Evolutionary conservation across 1,140 invertebrate species (phyloP).

Genomic region (Platyscapa corneri): DNA sequence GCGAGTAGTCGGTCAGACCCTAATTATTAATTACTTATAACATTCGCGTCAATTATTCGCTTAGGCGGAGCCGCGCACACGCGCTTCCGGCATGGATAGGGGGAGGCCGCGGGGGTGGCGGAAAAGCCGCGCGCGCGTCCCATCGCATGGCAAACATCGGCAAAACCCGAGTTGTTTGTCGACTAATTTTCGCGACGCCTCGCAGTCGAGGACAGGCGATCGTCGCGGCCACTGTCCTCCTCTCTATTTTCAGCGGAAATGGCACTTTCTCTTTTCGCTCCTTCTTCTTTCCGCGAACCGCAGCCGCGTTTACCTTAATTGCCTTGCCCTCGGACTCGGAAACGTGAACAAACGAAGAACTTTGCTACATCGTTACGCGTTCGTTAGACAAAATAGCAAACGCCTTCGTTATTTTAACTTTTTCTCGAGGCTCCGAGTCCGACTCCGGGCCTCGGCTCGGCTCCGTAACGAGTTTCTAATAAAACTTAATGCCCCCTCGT

Average conservation of each 20-base stretch:
- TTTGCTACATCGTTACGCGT: too few relatives aligned
- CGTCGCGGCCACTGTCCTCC: neutral
- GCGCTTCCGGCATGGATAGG: neutral
- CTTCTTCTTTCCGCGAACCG: neutral
- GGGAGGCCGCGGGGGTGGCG: neutral
- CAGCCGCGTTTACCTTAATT: neutral
- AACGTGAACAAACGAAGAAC: too few relatives aligned
- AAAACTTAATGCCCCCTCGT: constrained; percentile 6
- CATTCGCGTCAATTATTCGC: constrained; percentile 44
- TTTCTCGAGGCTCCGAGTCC: too few relatives aligned
- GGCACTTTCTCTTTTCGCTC: neutral
- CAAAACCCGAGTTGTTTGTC: neutral
- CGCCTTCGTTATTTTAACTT: too few relatives aligned
- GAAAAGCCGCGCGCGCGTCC: too few relatives aligned
- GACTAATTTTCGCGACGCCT: neutral
- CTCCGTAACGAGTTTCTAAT: neutral
- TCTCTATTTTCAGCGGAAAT: neutral
- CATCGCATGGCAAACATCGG: neutral
- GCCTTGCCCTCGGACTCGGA: neutral
- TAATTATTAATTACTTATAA: constrained; percentile 52
- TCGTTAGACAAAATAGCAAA: too few relatives aligned
- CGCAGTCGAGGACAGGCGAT: neutral
- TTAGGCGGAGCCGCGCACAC: neutral
- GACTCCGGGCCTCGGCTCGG: too few relatives aligned
- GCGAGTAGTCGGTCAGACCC: constrained; percentile 20